Percentiles rank a stretch among this genome's conserved stretches.
phyloP scores from a whole-genome alignment of 1,140 invertebrate genomes.

The Metaphire vulgaris region DNA sequence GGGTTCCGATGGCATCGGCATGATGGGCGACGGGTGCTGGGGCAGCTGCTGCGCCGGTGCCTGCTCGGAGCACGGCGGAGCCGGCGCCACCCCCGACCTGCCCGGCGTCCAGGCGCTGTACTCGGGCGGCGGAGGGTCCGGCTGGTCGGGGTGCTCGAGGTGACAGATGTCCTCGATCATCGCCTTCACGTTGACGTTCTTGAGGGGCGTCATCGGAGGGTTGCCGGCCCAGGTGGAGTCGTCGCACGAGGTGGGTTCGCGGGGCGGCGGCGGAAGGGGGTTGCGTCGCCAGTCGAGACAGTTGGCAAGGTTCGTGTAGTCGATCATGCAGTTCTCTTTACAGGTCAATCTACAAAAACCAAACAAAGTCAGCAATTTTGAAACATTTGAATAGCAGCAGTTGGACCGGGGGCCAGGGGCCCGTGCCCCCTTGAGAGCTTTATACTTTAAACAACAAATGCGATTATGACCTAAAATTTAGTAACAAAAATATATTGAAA shows the following conservation, averaged over 20 bases:
- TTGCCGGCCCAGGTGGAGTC: background rate
- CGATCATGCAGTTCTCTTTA: background rate
- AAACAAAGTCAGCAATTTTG: no score
- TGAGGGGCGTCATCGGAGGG: background rate
- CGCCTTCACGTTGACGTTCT: background rate
- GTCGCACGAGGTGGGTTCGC: background rate
- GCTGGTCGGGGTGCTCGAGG: background rate
- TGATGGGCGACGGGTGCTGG: background rate
- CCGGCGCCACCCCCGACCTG: background rate
- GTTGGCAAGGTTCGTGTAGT: background rate
- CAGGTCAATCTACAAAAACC: background rate
- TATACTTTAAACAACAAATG: no score
- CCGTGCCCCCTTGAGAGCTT: no score
- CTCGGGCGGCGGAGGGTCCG: background rate
- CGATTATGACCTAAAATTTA: no score
- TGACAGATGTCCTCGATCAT: background rate
- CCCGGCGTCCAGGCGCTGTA: background rate
- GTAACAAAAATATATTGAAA: no score
- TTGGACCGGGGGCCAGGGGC: no score
- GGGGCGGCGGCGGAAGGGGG: background rate
- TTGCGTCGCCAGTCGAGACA: background rate
- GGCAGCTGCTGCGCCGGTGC: background rate
- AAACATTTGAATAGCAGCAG: no score
- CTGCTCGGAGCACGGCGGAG: background rate
- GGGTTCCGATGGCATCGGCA: background rate